Base-by-base conservation (phyloP, 2,888 invertebrate species). In the Malthinus seriepunctatus region DNA sequence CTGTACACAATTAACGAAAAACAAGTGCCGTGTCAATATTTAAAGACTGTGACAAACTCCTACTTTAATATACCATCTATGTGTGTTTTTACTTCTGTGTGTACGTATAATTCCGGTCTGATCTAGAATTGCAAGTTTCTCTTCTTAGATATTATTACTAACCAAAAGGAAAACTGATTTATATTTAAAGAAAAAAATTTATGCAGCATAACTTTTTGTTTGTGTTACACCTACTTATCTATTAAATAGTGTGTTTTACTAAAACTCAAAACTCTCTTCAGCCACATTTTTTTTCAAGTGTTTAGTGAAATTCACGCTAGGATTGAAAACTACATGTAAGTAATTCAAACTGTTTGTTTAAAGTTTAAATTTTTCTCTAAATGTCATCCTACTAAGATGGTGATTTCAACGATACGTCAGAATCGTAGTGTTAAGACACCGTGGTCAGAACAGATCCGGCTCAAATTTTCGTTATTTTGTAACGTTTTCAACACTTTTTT, bases 21-120 rank as follows among this genome's bases (percentile, higher is more conserved):
- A 61, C 61, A 66, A 70, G 69, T 68, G 69, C 65, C 68, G 64
- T 69, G 70, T 69, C 68, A 72, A 72, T 70, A 72, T 72, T 63
- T 70, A 64, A 67, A 63, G 62, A 65, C 59, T 66, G 64, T 59
- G 64, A 53, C 67, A 59, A 23, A 60, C 60, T 57, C 46, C 61
- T 56, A 56, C 51, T 53, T 39, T 50, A 50, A 53, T 49, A 51
- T 51, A 49, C 56, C 14, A 45, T 51, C 56, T 44, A 46, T 53
- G 50, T 52, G 50, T 51, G 58, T 51, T 57, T 64, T 62, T 56
- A 62, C 63, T 59, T 54, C 42, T 50, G 37, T 45, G 42, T 58
- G 39, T 54, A 53, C 14, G 12, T 42, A 53, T 51, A 51, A 55
- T 54, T 54, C 56, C 50, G 50, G 35, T 50, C 45, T 51, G 39